Conservation (phyloP, 2,888 invertebrate species). For the Poecilus cupreus region DNA sequence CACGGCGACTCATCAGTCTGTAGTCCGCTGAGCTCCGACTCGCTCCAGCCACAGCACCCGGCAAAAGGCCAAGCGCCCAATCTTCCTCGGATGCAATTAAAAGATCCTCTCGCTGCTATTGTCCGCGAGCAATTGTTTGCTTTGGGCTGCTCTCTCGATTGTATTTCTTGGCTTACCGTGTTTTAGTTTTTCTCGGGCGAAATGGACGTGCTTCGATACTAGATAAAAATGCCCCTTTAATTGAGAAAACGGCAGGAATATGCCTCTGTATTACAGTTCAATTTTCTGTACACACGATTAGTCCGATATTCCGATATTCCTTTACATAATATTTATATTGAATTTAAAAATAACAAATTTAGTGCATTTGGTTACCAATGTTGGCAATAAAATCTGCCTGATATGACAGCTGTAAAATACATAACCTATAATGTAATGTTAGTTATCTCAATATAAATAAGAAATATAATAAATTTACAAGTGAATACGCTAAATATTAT, state of each 20-base stretch:
- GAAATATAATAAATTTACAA: too few species aligned
- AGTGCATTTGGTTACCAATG: too few species aligned
- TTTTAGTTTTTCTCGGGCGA: neutral
- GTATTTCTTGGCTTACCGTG: neutral
- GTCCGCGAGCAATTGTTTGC: slow-evolving; percentile 52
- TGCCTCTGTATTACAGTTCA: too few species aligned
- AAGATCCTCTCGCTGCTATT: slow-evolving; percentile 47
- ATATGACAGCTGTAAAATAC: too few species aligned
- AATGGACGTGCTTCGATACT: neutral
- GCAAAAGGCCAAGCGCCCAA: slow-evolving; percentile 29
- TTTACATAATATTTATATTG: too few species aligned
- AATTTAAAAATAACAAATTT: too few species aligned
- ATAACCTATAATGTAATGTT: too few species aligned
- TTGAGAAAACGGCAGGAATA: neutral
- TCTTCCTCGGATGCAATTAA: slow-evolving; percentile 56
- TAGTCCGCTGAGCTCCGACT: neutral
- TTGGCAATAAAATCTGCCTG: too few species aligned
- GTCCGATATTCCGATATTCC: too few species aligned
- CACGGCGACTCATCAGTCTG: slow-evolving; percentile 12
- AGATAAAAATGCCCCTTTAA: neutral
- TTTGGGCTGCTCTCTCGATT: neutral
- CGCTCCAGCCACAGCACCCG: neutral
- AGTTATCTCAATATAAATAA: too few species aligned
- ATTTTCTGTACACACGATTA: too few species aligned
- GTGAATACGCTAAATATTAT: too few species aligned